These are phyloP conservation scores for Oophaga sylvatica DNA, from an alignment of 2,797 vertebrate species.

Conservation along the genomic window DNA sequence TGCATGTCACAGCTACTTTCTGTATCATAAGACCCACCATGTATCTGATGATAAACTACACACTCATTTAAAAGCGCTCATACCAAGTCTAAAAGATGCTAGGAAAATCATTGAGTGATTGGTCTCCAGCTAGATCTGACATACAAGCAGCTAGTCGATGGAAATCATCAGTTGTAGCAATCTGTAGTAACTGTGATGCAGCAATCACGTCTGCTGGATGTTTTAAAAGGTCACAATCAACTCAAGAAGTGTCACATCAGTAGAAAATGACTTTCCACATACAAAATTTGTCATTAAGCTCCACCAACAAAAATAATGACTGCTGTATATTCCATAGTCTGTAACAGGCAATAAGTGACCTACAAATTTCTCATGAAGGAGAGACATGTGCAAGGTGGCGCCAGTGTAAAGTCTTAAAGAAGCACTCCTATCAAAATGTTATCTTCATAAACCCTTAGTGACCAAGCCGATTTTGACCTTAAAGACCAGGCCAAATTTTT, in stretches of 20 bases:
- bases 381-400: background rate
- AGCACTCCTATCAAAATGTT: too few species aligned
- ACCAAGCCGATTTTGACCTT: too few species aligned
- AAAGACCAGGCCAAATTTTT: too few species aligned
- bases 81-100: background rate
- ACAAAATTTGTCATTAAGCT: constrained; percentile 28
- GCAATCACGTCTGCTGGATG: constrained; percentile 34
- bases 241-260: constrained; percentile 43
- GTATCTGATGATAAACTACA: background rate
- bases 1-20: background rate
- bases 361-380: background rate
- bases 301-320: constrained; percentile 7
- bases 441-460: too few species aligned
- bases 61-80: background rate
- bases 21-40: background rate
- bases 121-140: background rate
- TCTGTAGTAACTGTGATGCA: constrained; percentile 14
- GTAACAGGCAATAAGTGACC: background rate
- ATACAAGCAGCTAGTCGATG: background rate
- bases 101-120: background rate
- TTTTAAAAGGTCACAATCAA: constrained; percentile 54
- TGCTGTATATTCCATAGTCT: background rate
- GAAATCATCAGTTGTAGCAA: constrained; percentile 12
- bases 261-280: constrained; percentile 35
- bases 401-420: too few species aligned